A percentile compares a stretch with the other conserved stretches of the same genome.
Conservation (phyloP, 1,140 invertebrate genomes). For the Pantala flavescens region DNA sequence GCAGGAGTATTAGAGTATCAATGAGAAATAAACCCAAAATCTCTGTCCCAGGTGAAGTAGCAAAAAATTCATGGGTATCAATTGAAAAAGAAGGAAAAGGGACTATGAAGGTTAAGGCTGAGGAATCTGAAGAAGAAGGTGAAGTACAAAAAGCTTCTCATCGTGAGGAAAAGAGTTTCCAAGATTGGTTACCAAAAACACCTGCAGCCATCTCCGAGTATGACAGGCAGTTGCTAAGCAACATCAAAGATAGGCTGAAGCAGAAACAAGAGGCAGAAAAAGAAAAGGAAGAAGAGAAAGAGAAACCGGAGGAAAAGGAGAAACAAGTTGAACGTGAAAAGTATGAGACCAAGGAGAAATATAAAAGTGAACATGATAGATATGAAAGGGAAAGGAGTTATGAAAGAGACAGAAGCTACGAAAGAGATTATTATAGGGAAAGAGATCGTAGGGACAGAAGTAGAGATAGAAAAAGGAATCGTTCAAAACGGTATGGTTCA, state of each 20-base stretch:
- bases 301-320: slow-evolving; percentile 9
- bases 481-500: not conserved
- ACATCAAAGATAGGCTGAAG: slow-evolving; percentile 20
- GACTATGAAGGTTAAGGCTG: slow-evolving; percentile 27
- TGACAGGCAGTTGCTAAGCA: slow-evolving; percentile 18
- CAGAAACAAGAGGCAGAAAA: slow-evolving; percentile 19
- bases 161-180: slow-evolving; percentile 33
- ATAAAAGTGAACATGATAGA: slow-evolving; percentile 9
- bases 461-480: slow-evolving; percentile 13
- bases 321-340: not conserved
- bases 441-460: slow-evolving; percentile 11
- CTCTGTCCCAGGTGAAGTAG: slow-evolving; percentile 31
- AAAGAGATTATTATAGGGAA: slow-evolving; percentile 16
- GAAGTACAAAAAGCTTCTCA: slow-evolving; percentile 29
- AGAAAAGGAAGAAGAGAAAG: slow-evolving; percentile 13
- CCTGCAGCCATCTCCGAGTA: slow-evolving; percentile 17
- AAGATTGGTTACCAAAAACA: slow-evolving; percentile 21
- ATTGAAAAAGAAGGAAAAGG: slow-evolving; percentile 34
- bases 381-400: slow-evolving; percentile 17
- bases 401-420: slow-evolving; percentile 18
- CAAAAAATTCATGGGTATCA: slow-evolving; percentile 22
- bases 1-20: slow-evolving; percentile 51
- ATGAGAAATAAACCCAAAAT: slow-evolving; percentile 51
- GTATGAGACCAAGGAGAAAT: slow-evolving; percentile 7
- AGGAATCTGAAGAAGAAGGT: slow-evolving; percentile 29